Base-by-base conservation (phyloP, 2,888 invertebrate species). In the Mythimna ferrago region DNA sequence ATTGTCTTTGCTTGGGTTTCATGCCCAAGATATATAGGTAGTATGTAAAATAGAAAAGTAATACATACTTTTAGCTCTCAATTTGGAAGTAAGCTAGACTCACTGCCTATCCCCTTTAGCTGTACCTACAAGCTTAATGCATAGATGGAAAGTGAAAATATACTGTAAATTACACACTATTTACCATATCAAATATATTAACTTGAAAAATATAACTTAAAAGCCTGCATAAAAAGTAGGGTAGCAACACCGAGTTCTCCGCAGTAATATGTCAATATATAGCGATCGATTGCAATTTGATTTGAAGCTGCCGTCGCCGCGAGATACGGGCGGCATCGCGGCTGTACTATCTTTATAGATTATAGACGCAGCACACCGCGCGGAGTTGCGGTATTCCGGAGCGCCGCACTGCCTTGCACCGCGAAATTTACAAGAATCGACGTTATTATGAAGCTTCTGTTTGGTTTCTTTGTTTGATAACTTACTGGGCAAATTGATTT, bases 251-350 rank as follows among this genome's bases (percentile, higher is more conserved):
- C 38, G 6, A 44, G 32, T 69, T 66, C 44, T 53, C 73, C 44
- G 79, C 80, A 82, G 63, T 19, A 66, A 78, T 73, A 82, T 67
- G 26, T 78, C 73, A 62, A 3, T 65, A 60, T 67, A 48, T 32
- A 74, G 21, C 75, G 80, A 83, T 81, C 81, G 83, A 80, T 81
- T 65, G 75, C 70, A 65, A 80, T 67, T 80, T 75, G 83, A 83
- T 80, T 81, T 83, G 81, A 80, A 35, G 71, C 68, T 75, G 62
- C 76, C 71, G 62, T 63, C 76, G 70, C 56, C 53, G 76, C 76
- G 71, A 83, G 81, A 81, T 80, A 80, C 68, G 81, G 66, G 48
- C 57, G 70, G 83, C 67, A 62, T 56, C 51, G 62, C 41, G 41
- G 35, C 61, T 75, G 48, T 83, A 66, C 48, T 62, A 63, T 56